These are phyloP conservation scores for Cyprinodon tularosa DNA, from an alignment of 2,113 vertebrate genomes.

Conservation along the genomic window DNA sequence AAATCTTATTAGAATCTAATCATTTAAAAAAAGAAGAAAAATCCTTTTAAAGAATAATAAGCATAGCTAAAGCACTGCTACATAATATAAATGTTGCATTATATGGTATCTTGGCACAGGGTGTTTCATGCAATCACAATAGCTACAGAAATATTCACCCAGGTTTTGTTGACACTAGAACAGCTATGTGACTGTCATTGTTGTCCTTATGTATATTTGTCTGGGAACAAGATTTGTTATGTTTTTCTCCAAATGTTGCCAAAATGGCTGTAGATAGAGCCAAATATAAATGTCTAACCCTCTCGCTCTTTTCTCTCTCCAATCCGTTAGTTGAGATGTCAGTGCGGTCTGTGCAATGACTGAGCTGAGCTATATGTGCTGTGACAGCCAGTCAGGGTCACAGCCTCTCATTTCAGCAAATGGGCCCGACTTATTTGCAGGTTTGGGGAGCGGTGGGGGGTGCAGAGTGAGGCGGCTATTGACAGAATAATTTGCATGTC, in stretches of 20 bases:
- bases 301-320: slow-evolving; percentile 7
- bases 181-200: slow-evolving; percentile 27
- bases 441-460: slow-evolving; percentile 40
- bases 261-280: slow-evolving; percentile 50
- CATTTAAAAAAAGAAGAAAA: background rate
- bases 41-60: background rate
- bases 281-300: slow-evolving; percentile 42
- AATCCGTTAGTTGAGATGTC: slow-evolving; percentile 55
- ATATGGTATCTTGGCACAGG: background rate
- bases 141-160: slow-evolving; percentile 19
- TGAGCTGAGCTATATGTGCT: slow-evolving; percentile 59
- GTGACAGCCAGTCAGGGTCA: slow-evolving; percentile 75
- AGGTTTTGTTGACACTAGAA: slow-evolving; percentile 32
- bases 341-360: slow-evolving; percentile 57
- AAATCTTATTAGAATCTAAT: background rate
- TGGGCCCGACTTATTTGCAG: slow-evolving; percentile 67
- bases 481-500: slow-evolving; percentile 77
- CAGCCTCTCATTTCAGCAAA: slow-evolving; percentile 70
- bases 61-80: background rate
- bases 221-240: slow-evolving; percentile 39
- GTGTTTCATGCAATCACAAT: slow-evolving; percentile 24
- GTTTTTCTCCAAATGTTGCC: slow-evolving; percentile 46
- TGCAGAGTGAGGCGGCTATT: slow-evolving; percentile 49
- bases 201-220: slow-evolving; percentile 46
- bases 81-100: slow-evolving; percentile 5